Evolutionary conservation across 2,888 invertebrate species (phyloP).

Genomic region (Pristionchus japonicus): DNA sequence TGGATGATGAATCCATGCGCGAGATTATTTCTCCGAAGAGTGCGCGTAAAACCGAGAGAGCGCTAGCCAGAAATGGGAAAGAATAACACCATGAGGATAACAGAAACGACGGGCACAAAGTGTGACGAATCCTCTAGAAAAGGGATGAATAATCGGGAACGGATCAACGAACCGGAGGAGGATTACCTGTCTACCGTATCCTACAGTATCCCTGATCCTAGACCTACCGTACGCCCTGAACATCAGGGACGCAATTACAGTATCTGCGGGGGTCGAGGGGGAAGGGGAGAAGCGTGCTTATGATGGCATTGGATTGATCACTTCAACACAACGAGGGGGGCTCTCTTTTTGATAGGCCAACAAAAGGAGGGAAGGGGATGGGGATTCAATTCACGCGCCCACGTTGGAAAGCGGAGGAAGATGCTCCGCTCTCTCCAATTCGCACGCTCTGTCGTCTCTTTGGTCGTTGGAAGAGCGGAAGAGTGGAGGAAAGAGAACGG

Average conservation of each 20-base stretch:
- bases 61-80: too few species aligned
- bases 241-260: neutral
- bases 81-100: neutral
- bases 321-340: neutral
- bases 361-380: neutral
- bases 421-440: too few species aligned
- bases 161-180: neutral
- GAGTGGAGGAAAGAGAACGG: neutral
- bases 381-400: slow-evolving; percentile 36
- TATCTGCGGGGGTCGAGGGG: neutral
- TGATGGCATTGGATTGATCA: neutral
- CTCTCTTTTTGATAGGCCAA: slow-evolving; percentile 30
- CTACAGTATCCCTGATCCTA: neutral
- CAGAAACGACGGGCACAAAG: neutral
- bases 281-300: neutral
- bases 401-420: slow-evolving; percentile 12
- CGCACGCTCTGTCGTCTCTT: too few species aligned
- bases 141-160: slow-evolving; percentile 2
- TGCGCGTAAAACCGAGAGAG: neutral
- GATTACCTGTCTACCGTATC: neutral
- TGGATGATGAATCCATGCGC: neutral
- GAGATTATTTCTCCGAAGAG: neutral
- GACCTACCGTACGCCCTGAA: neutral
- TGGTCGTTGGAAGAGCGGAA: too few species aligned
- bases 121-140: neutral